Evolutionary conservation across 2,888 invertebrate genomes (phyloP).

Genomic region (Melangyna quadrimaculata): DNA sequence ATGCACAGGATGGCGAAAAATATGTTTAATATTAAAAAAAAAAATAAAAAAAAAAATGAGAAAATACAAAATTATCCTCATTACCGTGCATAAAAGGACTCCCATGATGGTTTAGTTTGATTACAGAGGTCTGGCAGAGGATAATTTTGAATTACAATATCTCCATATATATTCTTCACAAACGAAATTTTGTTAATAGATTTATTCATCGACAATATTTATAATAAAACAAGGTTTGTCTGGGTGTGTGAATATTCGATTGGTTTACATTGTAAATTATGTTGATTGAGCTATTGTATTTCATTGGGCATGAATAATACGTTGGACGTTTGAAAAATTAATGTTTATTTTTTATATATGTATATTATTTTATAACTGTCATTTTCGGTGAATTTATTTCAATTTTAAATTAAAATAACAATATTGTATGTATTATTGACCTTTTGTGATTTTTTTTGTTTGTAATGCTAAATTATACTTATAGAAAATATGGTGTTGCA

Average conservation of each 20-base stretch:
- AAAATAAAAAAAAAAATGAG: conserved; percentile 13
- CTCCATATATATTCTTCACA: conserved; percentile 43
- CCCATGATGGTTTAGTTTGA: conserved; percentile 46
- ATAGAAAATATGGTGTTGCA: too few species aligned
- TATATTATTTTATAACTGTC: background rate
- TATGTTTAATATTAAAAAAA: conserved; percentile 40
- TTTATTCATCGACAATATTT: conserved; percentile 6
- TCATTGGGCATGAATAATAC: conserved; percentile 34
- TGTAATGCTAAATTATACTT: too few species aligned
- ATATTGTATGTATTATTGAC: background rate
- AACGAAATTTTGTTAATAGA: conserved; percentile 47
- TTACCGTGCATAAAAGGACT: conserved; percentile 23
- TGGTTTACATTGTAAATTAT: conserved; percentile 59
- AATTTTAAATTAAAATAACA: conserved; percentile 9
- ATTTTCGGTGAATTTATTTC: background rate
- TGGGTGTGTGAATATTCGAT: conserved; percentile 17
- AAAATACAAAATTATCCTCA: conserved; percentile 33
- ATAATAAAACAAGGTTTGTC: background rate
- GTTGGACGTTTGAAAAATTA: conserved; percentile 1
- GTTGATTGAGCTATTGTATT: conserved; percentile 64
- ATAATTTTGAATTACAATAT: conserved; percentile 34
- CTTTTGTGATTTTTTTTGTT: background rate
- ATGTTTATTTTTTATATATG: background rate
- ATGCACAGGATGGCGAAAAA: conserved; percentile 38
- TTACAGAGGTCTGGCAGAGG: conserved; percentile 37